Conservation (phyloP, 2,888 invertebrate genomes). For the Amphipoea lucens region DNA sequence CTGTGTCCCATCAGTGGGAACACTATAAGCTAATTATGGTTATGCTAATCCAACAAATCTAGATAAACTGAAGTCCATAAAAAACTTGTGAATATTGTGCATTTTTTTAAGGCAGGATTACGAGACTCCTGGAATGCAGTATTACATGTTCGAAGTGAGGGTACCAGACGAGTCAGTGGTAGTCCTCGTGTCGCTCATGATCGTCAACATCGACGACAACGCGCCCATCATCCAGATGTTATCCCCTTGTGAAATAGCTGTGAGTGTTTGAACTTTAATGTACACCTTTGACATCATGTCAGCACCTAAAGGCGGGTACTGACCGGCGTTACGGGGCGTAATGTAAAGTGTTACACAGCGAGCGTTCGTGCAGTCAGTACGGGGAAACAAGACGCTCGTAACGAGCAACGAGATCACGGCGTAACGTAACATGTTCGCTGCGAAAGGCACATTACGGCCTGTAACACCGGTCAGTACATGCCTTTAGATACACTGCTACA, state of each 20-base stretch:
- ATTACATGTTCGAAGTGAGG: conserved; percentile 83
- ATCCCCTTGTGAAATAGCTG: conserved; percentile 84
- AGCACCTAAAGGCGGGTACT: background rate
- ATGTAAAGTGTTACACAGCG: too few relatives aligned
- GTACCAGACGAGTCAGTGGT: conserved; percentile 69
- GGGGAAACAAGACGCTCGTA: too few relatives aligned
- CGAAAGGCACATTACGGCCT: too few relatives aligned
- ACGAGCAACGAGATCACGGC: too few relatives aligned
- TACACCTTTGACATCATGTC: background rate
- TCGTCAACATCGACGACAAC: conserved; percentile 90
- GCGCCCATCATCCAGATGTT: conserved; percentile 85
- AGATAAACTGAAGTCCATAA: background rate
- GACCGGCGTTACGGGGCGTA: too few relatives aligned
- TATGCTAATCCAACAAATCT: background rate
- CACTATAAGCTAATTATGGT: background rate
- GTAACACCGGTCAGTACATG: too few relatives aligned
- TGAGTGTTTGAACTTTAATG: conserved; percentile 70
- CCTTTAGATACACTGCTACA: background rate
- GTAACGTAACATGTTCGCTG: too few relatives aligned
- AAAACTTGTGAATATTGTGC: background rate
- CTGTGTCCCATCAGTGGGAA: too few relatives aligned
- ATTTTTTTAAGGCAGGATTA: conserved; percentile 86
- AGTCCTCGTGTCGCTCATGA: conserved; percentile 81
- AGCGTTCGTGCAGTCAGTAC: too few relatives aligned
- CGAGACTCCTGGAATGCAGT: conserved; percentile 85